Evolutionary conservation across 2,888 invertebrate genomes (phyloP), one percentile per base, ranked within the genome.

Genomic region (Phalera bucephala): DNA sequence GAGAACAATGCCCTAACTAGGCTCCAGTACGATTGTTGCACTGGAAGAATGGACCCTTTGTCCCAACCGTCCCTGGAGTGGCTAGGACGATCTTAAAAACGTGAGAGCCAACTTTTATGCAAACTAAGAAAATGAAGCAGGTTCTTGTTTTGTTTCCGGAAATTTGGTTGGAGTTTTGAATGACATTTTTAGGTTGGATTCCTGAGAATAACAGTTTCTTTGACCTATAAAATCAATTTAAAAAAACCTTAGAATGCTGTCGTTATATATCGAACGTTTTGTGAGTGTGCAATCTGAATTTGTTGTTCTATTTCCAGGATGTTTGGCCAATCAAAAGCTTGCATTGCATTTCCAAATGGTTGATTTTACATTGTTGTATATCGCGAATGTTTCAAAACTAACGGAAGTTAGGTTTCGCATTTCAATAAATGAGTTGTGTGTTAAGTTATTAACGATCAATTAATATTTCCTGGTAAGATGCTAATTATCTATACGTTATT

Each of bases 1-100:
- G 41, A 64, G 65, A 76, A 86, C 84, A 86, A 85, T 77, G 64
- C 66, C 51, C 52, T 77, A 77, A 76, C 79, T 77, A 80, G 76
- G 58, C 74, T 56, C 65, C 49, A 58, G 63, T 63, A 63, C 70
- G 68, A 76, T 78, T 80, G 81, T 78, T 74, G 55, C 60, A 42
- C 56, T 39, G 41, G 55, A 72, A 78, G 77, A 83, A 82, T 70
- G 64, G 63, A 59, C 40, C 61, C 61, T 77, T 86, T 83, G 81
- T 84, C 62, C 60, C 45, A 29, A 35, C 45, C 44, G 57, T 71
- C 65, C 64, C 65, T 58, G 45, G 64, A 71, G 71, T 77, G 66
- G 64, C 57, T 53, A 64, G 67, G 64, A 69, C 52, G 52, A 56
- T 61, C 60, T 64, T 64, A 53, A 53, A 63, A 61, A 64, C 48